Evolutionary conservation across 2,888 invertebrate species (phyloP), one percentile per base, ranked within the genome.

Genomic region (Temnothorax ravouxi): DNA sequence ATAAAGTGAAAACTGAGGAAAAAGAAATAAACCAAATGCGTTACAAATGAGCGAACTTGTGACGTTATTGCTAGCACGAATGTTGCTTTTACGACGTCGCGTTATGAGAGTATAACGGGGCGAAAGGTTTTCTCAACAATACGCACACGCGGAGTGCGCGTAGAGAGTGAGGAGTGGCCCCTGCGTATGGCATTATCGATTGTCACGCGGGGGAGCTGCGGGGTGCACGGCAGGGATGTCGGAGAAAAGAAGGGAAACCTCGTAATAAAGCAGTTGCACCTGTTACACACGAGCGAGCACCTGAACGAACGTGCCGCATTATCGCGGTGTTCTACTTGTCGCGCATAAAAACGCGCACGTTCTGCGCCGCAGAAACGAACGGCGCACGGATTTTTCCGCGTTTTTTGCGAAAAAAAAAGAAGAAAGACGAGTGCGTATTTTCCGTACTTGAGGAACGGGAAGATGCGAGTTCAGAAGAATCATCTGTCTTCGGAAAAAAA

Each of bases 101-200:
- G 41, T 41, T 25, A 25, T 5, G 18, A 84, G 29, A 62, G 21
- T 21, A 47, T 21, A 47, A 81, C 34, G 69, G 74, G 15, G 13
- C 29, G 61, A 69, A 81, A 81, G 71, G 75, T 85, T 67, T 1
- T 29, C 29, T 29, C 62, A 34, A 77, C 89, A 85, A 88, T 89
- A 89, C 90, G 62, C 38, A 88, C 87, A 86, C 87, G 84, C 87
- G 71, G 82, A 71, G 59, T 71, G 84, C 64, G 71, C 44, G 41
- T 44, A 54, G 67, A 18, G 62, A 6, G 79, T 38, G 76, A 54
- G 64, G 50, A 84, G 86, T 80, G 47, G 88, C 89, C 86, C 88
- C 86, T 87, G 86, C 84, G 87, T n/a, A n/a, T 89, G 89, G 89
- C 80, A 86, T 89, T 92, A 92, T 92, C 88, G 91, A 92, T 92